A percentile compares a stretch with the other conserved stretches of the same genome.
Conservation (phyloP, 2,113 vertebrate genomes). For the Marmota monax region DNA sequence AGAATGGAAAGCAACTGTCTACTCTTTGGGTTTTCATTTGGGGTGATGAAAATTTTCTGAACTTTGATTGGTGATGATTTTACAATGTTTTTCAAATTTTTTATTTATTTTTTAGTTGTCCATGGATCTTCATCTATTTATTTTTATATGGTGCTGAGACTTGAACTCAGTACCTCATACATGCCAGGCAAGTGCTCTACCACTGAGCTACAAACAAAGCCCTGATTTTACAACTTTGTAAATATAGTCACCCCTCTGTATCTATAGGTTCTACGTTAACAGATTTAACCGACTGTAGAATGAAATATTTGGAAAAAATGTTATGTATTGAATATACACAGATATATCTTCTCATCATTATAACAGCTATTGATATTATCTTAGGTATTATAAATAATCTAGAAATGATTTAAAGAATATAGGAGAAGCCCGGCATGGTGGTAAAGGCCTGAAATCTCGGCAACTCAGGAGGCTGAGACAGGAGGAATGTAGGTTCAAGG, state of each 20-base stretch:
- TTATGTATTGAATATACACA: neutral
- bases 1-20: neutral
- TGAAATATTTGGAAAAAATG: neutral
- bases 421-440: too few species aligned
- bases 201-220: too few species aligned
- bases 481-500: too few species aligned
- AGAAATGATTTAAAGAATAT: neutral
- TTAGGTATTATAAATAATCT: neutral
- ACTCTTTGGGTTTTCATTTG: neutral
- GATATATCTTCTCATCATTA: neutral
- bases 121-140: too few species aligned
- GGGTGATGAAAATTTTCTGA: constrained; percentile 31
- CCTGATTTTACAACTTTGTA: neutral
- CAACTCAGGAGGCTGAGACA: too few species aligned
- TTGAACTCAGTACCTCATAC: too few species aligned
- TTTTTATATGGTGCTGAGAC: too few species aligned
- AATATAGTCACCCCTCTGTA: neutral
- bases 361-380: neutral
- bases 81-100: neutral
- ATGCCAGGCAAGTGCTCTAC: too few species aligned
- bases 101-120: too few species aligned
- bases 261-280: neutral
- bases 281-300: neutral
- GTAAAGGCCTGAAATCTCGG: too few species aligned
- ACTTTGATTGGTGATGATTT: neutral